Evolutionary conservation across 2,113 vertebrate species (phyloP).

Genomic region (Ramphastos sulfuratus): DNA sequence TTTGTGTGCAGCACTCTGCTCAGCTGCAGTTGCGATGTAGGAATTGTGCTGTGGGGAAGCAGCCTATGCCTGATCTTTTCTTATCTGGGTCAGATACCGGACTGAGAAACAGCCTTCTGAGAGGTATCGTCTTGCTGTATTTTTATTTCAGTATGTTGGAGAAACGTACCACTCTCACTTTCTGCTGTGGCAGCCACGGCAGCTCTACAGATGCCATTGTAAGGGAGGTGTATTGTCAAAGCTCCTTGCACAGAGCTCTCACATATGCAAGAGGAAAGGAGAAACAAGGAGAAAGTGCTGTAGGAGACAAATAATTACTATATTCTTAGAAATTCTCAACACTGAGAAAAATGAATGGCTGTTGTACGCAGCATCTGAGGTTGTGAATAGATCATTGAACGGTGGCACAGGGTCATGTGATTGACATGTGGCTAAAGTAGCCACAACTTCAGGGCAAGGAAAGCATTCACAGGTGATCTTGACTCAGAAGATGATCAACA

Average conservation of each 20-base stretch:
- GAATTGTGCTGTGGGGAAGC: background rate
- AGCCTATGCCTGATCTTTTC: background rate
- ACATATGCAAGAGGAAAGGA: background rate
- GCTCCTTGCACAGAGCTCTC: background rate
- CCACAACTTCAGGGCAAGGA: background rate
- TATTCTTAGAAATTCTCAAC: background rate
- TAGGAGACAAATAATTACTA: background rate
- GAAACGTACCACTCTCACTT: background rate
- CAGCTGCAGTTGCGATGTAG: background rate
- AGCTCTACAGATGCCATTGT: rapidly evolving
- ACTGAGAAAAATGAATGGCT: background rate
- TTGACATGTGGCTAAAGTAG: background rate
- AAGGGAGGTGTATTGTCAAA: background rate
- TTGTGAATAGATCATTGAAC: background rate
- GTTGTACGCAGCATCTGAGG: background rate
- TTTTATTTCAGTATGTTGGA: background rate
- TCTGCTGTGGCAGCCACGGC: background rate
- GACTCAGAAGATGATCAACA: background rate
- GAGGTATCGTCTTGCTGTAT: background rate
- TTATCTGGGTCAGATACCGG: background rate
- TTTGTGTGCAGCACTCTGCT: background rate
- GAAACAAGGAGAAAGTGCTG: background rate
- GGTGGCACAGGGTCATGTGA: background rate
- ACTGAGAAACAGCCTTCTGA: background rate
- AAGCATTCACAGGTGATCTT: background rate